A percentile compares a stretch with the other conserved stretches of the same genome.
phyloP scores from a whole-genome alignment of 2,797 vertebrate species.

The Aulostomus chinensis region DNA sequence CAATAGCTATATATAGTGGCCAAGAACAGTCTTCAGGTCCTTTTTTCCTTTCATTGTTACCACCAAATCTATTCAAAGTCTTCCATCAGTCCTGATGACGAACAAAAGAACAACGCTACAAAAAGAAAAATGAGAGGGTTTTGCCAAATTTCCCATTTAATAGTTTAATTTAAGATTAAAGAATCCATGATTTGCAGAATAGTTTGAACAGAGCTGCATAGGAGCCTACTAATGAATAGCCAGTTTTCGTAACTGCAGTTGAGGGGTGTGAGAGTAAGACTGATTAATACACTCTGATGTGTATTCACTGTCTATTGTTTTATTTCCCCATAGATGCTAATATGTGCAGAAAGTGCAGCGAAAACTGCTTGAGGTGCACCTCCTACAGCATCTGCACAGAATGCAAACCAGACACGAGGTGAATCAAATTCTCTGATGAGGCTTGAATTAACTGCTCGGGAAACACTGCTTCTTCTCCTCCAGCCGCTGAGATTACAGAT shows the following conservation, averaged over 20 bases:
- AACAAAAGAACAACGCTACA: no score
- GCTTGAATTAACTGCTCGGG: constrained; percentile 51
- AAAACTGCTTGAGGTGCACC: constrained; percentile 90
- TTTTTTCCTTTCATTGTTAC: no score
- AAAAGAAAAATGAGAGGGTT: no score
- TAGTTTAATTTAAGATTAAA: no score
- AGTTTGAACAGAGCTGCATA: no score
- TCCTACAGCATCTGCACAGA: constrained; percentile 90
- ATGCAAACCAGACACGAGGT: constrained; percentile 93
- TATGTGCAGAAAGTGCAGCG: constrained; percentile 89
- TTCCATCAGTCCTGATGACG: no score
- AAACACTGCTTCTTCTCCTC: constrained; percentile 41
- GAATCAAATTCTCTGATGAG: constrained; percentile 65
- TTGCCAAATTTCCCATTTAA: no score
- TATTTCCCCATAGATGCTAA: constrained; percentile 83
- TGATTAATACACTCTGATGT: constrained; percentile 53
- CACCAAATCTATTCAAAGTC: no score
- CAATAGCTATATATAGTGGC: no score
- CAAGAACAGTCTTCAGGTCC: no score
- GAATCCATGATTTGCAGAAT: no score
- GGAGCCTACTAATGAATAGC: no score
- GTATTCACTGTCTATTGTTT: constrained; percentile 47
- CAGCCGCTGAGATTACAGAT: constrained; percentile 41
- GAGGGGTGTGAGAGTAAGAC: constrained; percentile 40
- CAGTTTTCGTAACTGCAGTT: constrained; percentile 36